Evolutionary conservation across 2,113 vertebrate species (phyloP).

Genomic region (Tricholaema leucomelas): DNA sequence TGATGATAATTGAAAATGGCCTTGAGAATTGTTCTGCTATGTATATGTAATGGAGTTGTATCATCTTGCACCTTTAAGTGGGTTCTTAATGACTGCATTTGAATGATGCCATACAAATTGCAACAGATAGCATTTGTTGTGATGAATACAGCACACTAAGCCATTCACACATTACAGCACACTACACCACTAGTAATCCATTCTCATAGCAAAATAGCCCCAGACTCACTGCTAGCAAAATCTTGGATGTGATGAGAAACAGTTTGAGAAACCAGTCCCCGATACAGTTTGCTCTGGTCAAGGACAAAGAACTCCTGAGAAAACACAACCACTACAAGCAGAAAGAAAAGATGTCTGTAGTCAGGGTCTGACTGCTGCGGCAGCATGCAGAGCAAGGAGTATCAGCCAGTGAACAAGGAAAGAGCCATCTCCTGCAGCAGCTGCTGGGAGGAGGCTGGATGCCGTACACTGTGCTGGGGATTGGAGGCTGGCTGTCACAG

Average conservation of each 20-base stretch:
- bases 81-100: not conserved
- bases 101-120: not conserved
- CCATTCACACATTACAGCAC: too few relatives aligned
- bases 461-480: fast-evolving
- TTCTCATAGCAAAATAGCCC: not conserved
- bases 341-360: not conserved
- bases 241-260: not conserved
- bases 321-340: not conserved
- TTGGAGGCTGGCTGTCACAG: not conserved
- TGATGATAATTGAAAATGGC: not conserved
- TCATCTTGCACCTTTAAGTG: not conserved
- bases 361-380: not conserved
- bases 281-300: not conserved
- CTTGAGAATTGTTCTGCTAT: not conserved
- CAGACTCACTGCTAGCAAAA: not conserved
- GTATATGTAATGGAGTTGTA: not conserved
- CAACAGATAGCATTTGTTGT: not conserved
- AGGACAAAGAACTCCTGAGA: not conserved
- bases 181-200: not conserved
- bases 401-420: fast-evolving
- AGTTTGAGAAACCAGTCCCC: not conserved
- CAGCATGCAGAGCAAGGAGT: fast-evolving
- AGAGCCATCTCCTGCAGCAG: not conserved
- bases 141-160: too few relatives aligned
- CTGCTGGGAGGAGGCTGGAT: not conserved